These are phyloP conservation scores for Triops longicaudatus DNA, from an alignment of 1,140 invertebrate species.

Conservation along the genomic window DNA sequence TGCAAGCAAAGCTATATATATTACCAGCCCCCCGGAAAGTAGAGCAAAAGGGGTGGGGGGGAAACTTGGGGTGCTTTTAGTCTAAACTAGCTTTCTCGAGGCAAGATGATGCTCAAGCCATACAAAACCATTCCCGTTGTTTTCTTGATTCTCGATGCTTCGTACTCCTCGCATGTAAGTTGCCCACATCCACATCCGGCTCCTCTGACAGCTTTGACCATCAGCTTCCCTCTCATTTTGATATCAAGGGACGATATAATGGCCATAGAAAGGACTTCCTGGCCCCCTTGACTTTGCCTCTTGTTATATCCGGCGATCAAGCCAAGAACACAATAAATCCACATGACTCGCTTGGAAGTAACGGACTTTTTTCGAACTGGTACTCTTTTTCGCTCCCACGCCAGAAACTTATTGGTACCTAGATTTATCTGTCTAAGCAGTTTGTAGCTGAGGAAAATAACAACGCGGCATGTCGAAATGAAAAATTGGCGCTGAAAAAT, in stretches of 20 bases:
- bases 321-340: background rate
- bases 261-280: background rate
- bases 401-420: background rate
- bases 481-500: background rate
- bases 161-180: background rate
- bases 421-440: background rate
- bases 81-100: background rate
- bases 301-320: background rate
- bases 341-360: background rate
- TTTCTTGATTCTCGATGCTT: background rate
- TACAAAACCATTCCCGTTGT: no score
- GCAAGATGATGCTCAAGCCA: background rate
- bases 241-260: background rate
- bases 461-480: background rate
- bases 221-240: slow-evolving; percentile 14
- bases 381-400: background rate
- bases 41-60: background rate
- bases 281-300: slow-evolving; percentile 4
- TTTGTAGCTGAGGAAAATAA: background rate
- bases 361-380: background rate
- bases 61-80: background rate
- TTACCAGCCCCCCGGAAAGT: background rate
- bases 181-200: background rate
- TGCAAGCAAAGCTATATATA: background rate
- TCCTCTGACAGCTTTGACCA: slow-evolving; percentile 10